Evolutionary conservation across 2,113 vertebrate species (phyloP), one percentile per base, ranked within the genome.

Genomic region (Phasianus colchicus): DNA sequence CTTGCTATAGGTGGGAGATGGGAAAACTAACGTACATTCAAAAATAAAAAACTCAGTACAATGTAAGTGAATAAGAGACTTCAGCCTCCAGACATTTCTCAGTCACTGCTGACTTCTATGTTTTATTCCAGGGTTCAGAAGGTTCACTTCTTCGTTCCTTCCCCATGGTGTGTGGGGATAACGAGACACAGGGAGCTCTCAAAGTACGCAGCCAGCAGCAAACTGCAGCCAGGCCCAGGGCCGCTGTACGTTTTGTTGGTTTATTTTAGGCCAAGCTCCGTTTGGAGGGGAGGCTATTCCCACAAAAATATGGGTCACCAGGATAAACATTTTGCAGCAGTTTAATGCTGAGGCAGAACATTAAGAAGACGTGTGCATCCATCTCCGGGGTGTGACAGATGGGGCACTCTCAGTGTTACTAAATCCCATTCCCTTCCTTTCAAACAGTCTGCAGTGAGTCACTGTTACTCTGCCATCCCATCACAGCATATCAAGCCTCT

Each of bases 401-500:
- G 74, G 19, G 57, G 90, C 57, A 89, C 50, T 14, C 29, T 87
- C 73, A 30, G 69, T 61, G 89, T 67, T 60, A 90, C 89, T 92
- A 88, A 92, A 76, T 90, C 72, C 92, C 89, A 78, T 65, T 34
- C 50, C 85, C n/a, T 66, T 45, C 88, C 61, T 86, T 87, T 88
- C 91, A 66, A 84, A 48, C 69, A 88, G 82, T 43, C 88, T 50
- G 66, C 69, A 90, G 42, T 75, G 97, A 90, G 71, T 96, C 93
- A 92, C 70, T 86, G 86, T 48, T 91, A 30, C 32, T 48, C 50
- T 21, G n/a, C 86, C 73, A 93, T 72, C 66, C 84, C 86, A 74
- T 43, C 86, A 69, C 86, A 38, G 43, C 16, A 38, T 27, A 54
- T 42, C 42, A 84, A 58, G 40, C 19, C 93, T 90, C 87, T 42